Conservation (phyloP, 30 jellyfish, hydroid and myxozoan species). For the Nemopilema nomurai region DNA sequence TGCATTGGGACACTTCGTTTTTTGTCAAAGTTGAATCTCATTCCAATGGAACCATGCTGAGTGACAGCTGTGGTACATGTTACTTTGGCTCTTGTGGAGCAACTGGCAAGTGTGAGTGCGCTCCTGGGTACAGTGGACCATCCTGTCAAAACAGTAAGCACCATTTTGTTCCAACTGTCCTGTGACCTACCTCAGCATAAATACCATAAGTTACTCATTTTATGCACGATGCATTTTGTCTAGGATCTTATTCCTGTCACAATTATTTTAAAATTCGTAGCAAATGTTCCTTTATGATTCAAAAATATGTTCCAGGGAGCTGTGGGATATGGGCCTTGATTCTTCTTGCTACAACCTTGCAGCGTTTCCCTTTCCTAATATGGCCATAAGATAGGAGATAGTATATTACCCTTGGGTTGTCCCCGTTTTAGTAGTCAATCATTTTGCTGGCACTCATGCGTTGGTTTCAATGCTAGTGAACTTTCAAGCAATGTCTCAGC, state of each 20-base stretch:
- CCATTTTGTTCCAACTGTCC: background rate
- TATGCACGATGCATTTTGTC: background rate
- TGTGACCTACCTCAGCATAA: background rate
- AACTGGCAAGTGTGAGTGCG: conserved; percentile 97
- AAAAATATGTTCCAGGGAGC: no score
- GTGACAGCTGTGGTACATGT: conserved; percentile 80
- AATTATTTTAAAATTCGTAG: no score
- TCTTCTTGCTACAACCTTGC: no score
- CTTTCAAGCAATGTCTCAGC: no score
- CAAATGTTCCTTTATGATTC: no score
- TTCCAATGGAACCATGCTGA: conserved; percentile 28
- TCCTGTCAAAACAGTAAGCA: conserved; percentile 77
- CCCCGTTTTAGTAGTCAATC: no score
- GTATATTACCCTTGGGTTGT: no score
- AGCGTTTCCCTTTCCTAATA: no score
- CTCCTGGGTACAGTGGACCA: conserved; percentile 90
- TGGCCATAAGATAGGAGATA: no score
- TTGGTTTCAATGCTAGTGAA: no score
- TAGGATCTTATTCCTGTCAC: background rate
- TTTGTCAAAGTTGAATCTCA: conserved; percentile 66
- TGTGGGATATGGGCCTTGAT: no score
- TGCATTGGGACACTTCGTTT: conserved; percentile 95
- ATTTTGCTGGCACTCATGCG: no score
- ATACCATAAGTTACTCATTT: background rate
- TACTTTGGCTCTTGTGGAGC: conserved; percentile 95